A percentile compares a stretch with the other conserved stretches of the same genome.
phyloP scores from a whole-genome alignment of 2,797 vertebrate species.

The Argentina silus region DNA sequence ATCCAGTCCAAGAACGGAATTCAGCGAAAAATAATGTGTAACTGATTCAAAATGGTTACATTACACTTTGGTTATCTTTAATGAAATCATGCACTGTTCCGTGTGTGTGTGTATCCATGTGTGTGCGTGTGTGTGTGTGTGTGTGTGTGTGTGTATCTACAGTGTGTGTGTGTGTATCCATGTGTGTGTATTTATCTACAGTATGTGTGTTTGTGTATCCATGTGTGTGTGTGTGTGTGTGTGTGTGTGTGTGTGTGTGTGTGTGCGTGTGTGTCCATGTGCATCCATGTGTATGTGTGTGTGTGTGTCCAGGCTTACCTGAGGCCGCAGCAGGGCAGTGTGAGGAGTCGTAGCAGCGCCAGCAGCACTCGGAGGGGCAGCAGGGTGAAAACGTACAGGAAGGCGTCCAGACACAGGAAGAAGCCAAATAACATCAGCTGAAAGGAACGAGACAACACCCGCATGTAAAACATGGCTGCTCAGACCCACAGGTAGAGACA shows the following conservation, averaged over 20 bases:
- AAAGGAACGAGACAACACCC: slow-evolving; percentile 23
- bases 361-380: slow-evolving; percentile 93
- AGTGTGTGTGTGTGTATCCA: background rate
- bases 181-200: background rate
- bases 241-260: background rate
- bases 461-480: background rate
- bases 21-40: too few relatives aligned
- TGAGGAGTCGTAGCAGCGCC: slow-evolving; percentile 89
- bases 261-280: slow-evolving; percentile 1
- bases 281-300: slow-evolving; percentile 11
- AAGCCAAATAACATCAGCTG: slow-evolving; percentile 97
- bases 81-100: background rate
- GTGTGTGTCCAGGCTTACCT: slow-evolving; percentile 78
- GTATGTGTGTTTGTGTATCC: background rate
- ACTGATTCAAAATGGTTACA: background rate
- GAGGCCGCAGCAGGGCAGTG: slow-evolving; percentile 92
- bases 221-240: background rate
- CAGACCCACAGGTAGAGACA: background rate
- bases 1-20: too few relatives aligned
- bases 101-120: background rate
- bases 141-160: background rate
- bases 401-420: slow-evolving; percentile 96
- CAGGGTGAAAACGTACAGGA: slow-evolving; percentile 96
- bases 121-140: slow-evolving; percentile 11
- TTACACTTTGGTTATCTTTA: background rate